Evolutionary conservation across 2,113 vertebrate genomes (phyloP).

Genomic region (Ammospiza nelsoni): DNA sequence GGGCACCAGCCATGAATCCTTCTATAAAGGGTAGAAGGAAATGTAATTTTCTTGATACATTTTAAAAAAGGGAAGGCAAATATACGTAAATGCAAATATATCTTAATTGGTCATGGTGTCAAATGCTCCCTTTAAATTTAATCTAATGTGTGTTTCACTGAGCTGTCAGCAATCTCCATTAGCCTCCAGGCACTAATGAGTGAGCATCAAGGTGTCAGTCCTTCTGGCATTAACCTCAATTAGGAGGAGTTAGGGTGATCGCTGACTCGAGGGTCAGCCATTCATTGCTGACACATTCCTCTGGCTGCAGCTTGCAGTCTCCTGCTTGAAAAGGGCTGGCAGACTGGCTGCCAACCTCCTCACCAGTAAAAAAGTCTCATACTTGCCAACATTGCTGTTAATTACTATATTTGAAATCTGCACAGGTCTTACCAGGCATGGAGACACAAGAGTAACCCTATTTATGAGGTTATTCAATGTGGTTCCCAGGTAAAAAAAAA

Average conservation of each 20-base stretch:
- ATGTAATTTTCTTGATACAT: neutral
- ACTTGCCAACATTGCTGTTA: neutral
- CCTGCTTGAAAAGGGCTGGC: neutral
- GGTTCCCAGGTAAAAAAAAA: neutral
- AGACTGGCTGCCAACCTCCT: neutral
- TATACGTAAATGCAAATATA: neutral
- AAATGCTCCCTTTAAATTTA: neutral
- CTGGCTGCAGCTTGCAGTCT: neutral
- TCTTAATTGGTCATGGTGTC: neutral
- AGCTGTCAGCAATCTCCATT: neutral
- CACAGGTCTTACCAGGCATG: neutral
- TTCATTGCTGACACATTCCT: conserved; percentile 28
- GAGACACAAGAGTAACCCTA: neutral
- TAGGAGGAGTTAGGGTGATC: conserved; percentile 44
- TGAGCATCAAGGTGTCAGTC: conserved; percentile 47
- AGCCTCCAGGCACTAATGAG: conserved; percentile 44
- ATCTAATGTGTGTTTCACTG: neutral
- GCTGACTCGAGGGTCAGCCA: conserved; percentile 10
- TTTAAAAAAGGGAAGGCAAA: neutral
- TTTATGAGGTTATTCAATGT: neutral
- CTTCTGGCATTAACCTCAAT: conserved; percentile 61
- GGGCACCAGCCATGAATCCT: neutral
- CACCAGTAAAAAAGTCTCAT: neutral
- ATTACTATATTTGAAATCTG: neutral
- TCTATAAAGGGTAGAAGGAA: neutral